A percentile compares a stretch with the other conserved stretches of the same genome.
phyloP scores from a whole-genome alignment of 2,888 invertebrate species.

The Hedya salicella region DNA sequence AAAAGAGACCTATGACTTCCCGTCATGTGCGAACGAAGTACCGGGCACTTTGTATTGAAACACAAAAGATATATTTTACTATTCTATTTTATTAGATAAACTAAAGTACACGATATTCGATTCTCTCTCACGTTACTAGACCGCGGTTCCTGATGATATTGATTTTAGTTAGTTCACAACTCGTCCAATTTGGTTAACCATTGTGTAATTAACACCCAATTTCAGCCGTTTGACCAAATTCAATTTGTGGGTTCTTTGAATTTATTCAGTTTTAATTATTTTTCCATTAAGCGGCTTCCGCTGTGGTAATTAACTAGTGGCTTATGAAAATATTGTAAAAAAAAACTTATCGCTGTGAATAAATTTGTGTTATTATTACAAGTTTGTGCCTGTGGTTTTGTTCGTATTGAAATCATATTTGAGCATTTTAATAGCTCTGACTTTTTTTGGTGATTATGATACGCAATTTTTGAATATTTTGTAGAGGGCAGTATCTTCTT shows the following conservation, averaged over 20 bases:
- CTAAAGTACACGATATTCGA: not conserved
- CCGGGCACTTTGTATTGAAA: no score
- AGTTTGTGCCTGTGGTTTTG: not conserved
- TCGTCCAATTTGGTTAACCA: slow-evolving; percentile 21
- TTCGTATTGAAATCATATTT: no score
- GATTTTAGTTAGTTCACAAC: slow-evolving; percentile 9
- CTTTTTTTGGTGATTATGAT: no score
- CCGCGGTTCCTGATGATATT: not conserved
- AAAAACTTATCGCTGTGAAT: slow-evolving; percentile 4
- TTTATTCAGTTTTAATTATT: slow-evolving; percentile 41
- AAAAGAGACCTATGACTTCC: no score
- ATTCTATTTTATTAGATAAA: no score
- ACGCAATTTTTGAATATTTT: no score
- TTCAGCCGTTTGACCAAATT: slow-evolving; percentile 27
- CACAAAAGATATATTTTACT: no score
- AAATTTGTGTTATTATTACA: slow-evolving; percentile 1
- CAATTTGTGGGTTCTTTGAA: slow-evolving; percentile 38
- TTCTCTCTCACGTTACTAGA: not conserved
- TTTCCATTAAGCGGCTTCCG: slow-evolving; percentile 41
- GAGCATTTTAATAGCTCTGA: no score
- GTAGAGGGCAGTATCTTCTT: no score
- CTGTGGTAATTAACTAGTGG: slow-evolving; percentile 28
- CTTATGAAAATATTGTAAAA: slow-evolving; percentile 32
- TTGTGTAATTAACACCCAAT: slow-evolving; percentile 36
- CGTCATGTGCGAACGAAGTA: no score